Evolutionary conservation across 2,797 vertebrate genomes (phyloP), one percentile per base, ranked within the genome.

Genomic region (Orientallactaga sibirica): DNA sequence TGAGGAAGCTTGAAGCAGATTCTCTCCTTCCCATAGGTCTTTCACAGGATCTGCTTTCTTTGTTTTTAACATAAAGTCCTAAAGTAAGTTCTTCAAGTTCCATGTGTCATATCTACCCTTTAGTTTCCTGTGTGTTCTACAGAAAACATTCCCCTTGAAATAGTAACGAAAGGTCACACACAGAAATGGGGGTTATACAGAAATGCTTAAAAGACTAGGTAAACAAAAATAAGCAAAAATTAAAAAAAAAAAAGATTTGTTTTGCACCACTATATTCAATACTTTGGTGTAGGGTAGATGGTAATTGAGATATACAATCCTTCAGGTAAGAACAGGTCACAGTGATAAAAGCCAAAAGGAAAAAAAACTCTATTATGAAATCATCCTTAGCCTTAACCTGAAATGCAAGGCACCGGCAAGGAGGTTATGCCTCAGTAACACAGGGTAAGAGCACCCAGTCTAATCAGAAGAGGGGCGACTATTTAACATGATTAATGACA

Each of bases 281-380:
- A 48, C 4, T 83, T 83, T 52, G 27, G 62, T 64, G 79, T 73
- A 67, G 9, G 33, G 22, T 82, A 14, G 37, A 77, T 9, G 11
- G 10, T 15, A 68, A 73, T 0, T 20, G 18, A 33, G 61, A 22
- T 48, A 62, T 11, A 33, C 10, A 16, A 29, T 58, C 12, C 33
- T 90, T 86, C 85, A 61, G 7, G 19, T 52, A 85, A 33, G 43
- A 80, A 55, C 52, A 61, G 66, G 19, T 83, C 90, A 77, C 4
- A 24, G 5, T 80, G 48, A 73, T 85, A 95, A 94, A 82, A 95
- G 52, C 8, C 67, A 33, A 79, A 76, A 37, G 52, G 33, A 14
- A 25, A 92, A 25, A 92, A 92, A 94, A 88, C 27, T 88, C 81
- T 85, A 79, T 61, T 62, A 82, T n/a, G n/a, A 89, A 85, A 77